Evolutionary conservation across 1,140 invertebrate genomes (phyloP).

Genomic region (Pygmarrhopalites habei): DNA sequence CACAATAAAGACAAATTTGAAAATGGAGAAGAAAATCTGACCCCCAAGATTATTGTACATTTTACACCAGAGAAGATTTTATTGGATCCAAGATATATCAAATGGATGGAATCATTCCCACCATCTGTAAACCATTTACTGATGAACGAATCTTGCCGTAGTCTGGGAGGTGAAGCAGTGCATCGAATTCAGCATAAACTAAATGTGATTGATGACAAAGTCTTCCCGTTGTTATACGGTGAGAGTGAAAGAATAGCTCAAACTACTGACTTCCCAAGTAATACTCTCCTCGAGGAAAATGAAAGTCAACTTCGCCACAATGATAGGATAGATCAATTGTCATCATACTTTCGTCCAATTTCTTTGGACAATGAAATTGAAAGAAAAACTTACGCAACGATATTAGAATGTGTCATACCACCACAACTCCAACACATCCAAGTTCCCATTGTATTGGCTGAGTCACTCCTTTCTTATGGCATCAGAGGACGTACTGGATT

Average conservation of each 20-base stretch:
- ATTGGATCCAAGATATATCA: slow-evolving; percentile 56
- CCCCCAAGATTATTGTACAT: slow-evolving; percentile 66
- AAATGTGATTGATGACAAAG: slow-evolving; percentile 60
- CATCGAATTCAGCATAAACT: slow-evolving; percentile 72
- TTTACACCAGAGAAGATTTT: slow-evolving; percentile 69
- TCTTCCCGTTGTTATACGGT: slow-evolving; percentile 64
- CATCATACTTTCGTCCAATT: no score
- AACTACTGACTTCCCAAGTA: not conserved
- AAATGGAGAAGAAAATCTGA: slow-evolving; percentile 46
- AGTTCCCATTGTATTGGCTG: slow-evolving; percentile 28
- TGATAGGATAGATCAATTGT: not conserved
- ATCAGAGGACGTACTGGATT: slow-evolving; percentile 55
- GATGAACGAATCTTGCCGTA: slow-evolving; percentile 60
- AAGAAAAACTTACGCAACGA: no score
- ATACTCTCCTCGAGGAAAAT: not conserved
- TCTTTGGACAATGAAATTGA: no score
- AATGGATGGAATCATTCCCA: slow-evolving; percentile 70
- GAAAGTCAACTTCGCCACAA: slow-evolving; percentile 21
- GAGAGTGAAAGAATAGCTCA: slow-evolving; percentile 1
- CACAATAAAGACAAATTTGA: slow-evolving; percentile 14
- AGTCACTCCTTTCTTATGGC: slow-evolving; percentile 50
- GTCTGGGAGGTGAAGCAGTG: slow-evolving; percentile 63
- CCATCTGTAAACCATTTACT: slow-evolving; percentile 60
- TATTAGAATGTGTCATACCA: slow-evolving; percentile 39
- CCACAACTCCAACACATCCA: not conserved